Percentiles rank a stretch among this genome's conserved stretches.
These are phyloP conservation scores for Mus caroli DNA, from an alignment of 2,797 vertebrate species.

Conservation along the genomic window DNA sequence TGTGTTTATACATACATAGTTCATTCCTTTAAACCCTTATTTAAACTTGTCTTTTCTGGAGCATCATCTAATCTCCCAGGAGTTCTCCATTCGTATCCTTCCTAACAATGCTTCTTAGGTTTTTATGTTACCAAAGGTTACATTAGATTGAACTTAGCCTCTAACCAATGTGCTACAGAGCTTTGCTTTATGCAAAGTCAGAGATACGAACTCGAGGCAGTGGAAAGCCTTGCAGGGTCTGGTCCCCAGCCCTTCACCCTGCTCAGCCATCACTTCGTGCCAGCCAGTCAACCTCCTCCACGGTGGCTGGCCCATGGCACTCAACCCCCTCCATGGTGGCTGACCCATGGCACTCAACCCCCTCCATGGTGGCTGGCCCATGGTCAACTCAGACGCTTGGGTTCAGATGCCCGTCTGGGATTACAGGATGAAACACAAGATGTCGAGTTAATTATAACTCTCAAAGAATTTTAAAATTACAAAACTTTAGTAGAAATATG, in stretches of 20 bases:
- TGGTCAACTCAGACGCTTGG: background rate
- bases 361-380: background rate
- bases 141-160: constrained; percentile 18
- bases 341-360: too few relatives aligned
- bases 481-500: background rate
- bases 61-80: constrained; percentile 30
- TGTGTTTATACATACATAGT: background rate
- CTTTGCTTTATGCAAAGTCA: background rate
- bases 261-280: fast-evolving
- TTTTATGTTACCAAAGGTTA: background rate
- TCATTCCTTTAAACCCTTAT: background rate
- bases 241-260: background rate
- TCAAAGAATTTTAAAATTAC: background rate
- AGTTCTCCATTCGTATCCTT: background rate
- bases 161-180: background rate
- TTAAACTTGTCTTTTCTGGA: constrained; percentile 40
- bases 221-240: background rate
- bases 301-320: too few relatives aligned
- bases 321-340: background rate
- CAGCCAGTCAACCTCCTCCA: background rate
- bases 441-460: background rate
- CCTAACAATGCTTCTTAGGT: background rate
- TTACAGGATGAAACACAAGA: background rate
- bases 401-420: background rate
- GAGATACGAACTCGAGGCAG: background rate